Evolutionary conservation across 2,888 invertebrate species (phyloP).

Genomic region (Liopterus haemorrhoidalis): DNA sequence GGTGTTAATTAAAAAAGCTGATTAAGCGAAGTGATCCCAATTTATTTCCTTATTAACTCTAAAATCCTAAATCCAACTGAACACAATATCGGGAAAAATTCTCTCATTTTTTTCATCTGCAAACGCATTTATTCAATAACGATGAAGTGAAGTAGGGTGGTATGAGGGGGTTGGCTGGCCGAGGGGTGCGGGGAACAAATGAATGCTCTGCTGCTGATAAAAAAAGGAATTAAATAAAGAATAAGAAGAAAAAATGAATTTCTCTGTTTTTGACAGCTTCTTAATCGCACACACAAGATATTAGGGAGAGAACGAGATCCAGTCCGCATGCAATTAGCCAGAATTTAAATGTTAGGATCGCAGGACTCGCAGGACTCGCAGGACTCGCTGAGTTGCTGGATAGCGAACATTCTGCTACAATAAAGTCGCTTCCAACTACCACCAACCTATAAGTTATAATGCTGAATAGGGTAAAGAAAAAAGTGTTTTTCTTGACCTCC

Average conservation of each 20-base stretch:
- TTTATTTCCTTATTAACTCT: too few species aligned
- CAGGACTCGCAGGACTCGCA: too few species aligned
- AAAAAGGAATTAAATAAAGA: slow-evolving; percentile 47
- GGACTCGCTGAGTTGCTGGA: too few species aligned
- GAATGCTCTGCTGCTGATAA: slow-evolving; percentile 49
- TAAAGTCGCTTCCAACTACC: too few species aligned
- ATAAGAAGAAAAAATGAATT: slow-evolving; percentile 48
- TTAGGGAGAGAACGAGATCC: neutral
- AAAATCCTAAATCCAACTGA: slow-evolving; percentile 35
- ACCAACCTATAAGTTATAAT: too few species aligned
- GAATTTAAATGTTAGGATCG: too few species aligned
- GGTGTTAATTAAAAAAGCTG: too few species aligned
- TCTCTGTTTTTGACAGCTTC: slow-evolving; percentile 50
- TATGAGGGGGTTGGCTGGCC: slow-evolving; percentile 27
- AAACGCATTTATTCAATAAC: too few species aligned
- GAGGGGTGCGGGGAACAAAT: slow-evolving; percentile 42
- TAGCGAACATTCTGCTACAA: too few species aligned
- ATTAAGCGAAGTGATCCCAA: too few species aligned
- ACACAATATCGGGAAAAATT: slow-evolving; percentile 12
- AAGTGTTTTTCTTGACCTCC: neutral
- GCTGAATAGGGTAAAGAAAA: neutral
- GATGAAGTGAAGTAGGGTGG: too few species aligned
- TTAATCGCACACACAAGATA: slow-evolving; percentile 44
- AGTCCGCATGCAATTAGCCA: slow-evolving; percentile 38
- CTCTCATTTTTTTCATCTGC: too few species aligned